Conservation (phyloP, 2,797 vertebrate genomes). For the Scleropages formosus region DNA sequence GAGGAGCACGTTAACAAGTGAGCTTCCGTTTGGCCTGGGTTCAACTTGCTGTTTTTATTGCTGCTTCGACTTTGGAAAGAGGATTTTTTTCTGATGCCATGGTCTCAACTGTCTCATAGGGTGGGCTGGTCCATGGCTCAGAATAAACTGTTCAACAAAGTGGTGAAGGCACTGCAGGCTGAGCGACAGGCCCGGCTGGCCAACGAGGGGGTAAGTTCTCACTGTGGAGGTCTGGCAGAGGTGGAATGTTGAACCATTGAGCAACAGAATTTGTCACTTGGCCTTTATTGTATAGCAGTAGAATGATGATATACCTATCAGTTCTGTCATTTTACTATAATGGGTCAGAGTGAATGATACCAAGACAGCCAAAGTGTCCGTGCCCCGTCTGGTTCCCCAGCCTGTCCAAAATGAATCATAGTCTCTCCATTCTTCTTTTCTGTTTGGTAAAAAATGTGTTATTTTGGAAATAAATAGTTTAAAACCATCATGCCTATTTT, state of each 20-base stretch:
- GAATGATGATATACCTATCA: no score
- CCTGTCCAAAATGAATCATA: no score
- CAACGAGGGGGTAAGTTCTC: constrained; percentile 87
- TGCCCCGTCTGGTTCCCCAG: no score
- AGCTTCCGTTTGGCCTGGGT: constrained; percentile 12
- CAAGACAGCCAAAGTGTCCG: no score
- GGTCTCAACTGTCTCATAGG: constrained; percentile 55
- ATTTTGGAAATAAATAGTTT: no score
- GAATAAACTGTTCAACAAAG: constrained; percentile 97
- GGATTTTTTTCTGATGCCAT: background rate
- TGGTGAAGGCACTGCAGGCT: constrained; percentile 89
- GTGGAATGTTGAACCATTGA: background rate
- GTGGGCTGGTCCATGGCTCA: constrained; percentile 89
- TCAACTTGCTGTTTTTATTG: background rate
- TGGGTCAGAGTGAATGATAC: no score
- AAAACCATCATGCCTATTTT: no score
- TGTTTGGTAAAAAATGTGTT: no score
- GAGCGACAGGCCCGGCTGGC: constrained; percentile 90
- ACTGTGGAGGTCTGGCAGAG: background rate
- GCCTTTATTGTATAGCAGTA: no score
- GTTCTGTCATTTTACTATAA: no score
- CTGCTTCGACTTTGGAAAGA: background rate
- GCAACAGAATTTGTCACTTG: no score
- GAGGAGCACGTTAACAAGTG: constrained; percentile 96
- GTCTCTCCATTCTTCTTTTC: no score